A percentile compares a stretch with the other conserved stretches of the same genome.
phyloP scores from a whole-genome alignment of 2,888 invertebrate species.

The Nomada ferruginata region DNA sequence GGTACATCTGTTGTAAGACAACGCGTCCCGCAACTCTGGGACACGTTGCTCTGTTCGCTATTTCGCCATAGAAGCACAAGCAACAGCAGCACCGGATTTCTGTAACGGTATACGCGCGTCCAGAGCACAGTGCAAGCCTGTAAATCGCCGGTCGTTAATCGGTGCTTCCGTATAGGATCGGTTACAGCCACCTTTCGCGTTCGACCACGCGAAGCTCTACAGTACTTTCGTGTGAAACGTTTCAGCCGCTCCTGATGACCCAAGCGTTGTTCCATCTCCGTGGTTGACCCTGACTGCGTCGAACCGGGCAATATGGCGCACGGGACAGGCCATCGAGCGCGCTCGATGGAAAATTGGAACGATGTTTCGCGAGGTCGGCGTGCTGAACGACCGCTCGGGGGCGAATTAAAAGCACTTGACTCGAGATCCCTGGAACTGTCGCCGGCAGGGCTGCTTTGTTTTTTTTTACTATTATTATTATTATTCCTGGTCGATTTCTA shows the following conservation, averaged over 20 bases:
- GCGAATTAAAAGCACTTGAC: conserved; percentile 33
- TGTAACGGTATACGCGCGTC: conserved; percentile 32
- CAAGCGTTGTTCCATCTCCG: not conserved
- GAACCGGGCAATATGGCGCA: conserved; percentile 1
- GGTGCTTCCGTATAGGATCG: conserved; percentile 14
- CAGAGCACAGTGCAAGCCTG: conserved; percentile 12
- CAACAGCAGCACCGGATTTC: conserved; percentile 14
- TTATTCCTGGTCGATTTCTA: too few relatives aligned
- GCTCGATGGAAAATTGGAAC: conserved; percentile 26
- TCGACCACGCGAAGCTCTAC: conserved; percentile 19
- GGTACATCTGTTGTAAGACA: conserved; percentile 5
- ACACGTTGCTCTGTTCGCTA: not conserved
- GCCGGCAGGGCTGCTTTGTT: conserved; percentile 18
- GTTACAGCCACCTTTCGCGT: conserved; percentile 2
- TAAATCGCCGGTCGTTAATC: conserved; percentile 34
- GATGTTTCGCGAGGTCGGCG: conserved; percentile 12
- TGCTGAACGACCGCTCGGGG: conserved; percentile 23
- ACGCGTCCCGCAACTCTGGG: not conserved
- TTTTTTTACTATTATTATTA: not conserved
- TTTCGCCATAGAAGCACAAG: not conserved
- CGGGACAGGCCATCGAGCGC: not conserved
- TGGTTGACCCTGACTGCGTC: not conserved
- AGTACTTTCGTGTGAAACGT: not conserved
- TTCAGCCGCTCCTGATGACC: not conserved
- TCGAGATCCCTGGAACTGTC: conserved; percentile 20